Evolutionary conservation across 1,140 invertebrate genomes (phyloP).

Genomic region (Euschistus heros): DNA sequence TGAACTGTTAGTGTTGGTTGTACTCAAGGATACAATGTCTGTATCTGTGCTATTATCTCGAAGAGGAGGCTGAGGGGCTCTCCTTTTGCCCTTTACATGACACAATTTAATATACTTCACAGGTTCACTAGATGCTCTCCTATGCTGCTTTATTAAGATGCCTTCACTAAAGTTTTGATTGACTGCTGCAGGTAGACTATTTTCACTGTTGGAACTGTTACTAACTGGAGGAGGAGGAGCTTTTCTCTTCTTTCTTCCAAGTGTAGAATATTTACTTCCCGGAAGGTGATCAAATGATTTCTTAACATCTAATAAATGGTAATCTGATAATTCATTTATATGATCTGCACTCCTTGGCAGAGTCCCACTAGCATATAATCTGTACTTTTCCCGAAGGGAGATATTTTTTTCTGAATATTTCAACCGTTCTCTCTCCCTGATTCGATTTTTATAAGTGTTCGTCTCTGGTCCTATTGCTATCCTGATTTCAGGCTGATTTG

Average conservation of each 20-base stretch:
- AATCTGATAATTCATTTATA: constrained; percentile 18
- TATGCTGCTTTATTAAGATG: constrained; percentile 18
- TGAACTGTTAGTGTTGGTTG: constrained; percentile 25
- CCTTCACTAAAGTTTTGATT: not conserved
- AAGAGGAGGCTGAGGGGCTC: constrained; percentile 54
- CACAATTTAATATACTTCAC: constrained; percentile 38
- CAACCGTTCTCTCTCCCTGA: constrained; percentile 45
- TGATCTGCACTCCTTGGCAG: constrained; percentile 27
- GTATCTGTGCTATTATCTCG: not conserved
- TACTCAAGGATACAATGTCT: constrained; percentile 5
- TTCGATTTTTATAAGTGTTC: constrained; percentile 47
- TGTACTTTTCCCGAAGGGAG: constrained; percentile 51
- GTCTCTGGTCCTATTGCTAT: constrained; percentile 42
- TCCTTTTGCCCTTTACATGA: constrained; percentile 62
- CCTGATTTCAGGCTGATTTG: constrained; percentile 34
- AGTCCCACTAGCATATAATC: constrained; percentile 41
- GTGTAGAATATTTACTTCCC: constrained; percentile 28
- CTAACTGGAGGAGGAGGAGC: constrained; percentile 33
- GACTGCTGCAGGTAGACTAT: not conserved
- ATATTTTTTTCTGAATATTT: constrained; percentile 44
- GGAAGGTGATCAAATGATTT: constrained; percentile 16
- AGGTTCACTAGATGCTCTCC: constrained; percentile 44
- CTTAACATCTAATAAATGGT: constrained; percentile 25
- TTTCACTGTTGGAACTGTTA: not conserved
- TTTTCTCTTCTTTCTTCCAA: constrained; percentile 32